A percentile compares a stretch with the other conserved stretches of the same genome.
These are phyloP conservation scores for Drosophila virilis DNA, from an alignment of 1,140 invertebrate genomes.

Conservation along the genomic window DNA sequence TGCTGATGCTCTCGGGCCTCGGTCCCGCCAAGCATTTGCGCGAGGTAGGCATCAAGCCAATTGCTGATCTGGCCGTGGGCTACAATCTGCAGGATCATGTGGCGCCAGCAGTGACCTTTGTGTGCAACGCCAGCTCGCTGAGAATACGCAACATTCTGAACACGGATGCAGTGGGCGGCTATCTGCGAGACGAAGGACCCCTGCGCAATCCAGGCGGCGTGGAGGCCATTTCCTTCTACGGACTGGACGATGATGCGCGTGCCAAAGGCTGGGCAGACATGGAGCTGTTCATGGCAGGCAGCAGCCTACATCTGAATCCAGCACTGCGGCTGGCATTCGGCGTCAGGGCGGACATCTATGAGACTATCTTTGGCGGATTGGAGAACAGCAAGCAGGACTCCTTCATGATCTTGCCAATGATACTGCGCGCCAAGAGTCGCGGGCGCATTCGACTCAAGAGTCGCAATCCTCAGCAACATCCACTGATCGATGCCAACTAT, in stretches of 20 bases:
- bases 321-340: slow-evolving; percentile 85
- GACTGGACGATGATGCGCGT: slow-evolving; percentile 87
- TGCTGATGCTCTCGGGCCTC: slow-evolving; percentile 93
- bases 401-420: slow-evolving; percentile 88
- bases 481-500: slow-evolving; percentile 92
- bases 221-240: slow-evolving; percentile 91
- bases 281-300: slow-evolving; percentile 88
- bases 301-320: slow-evolving; percentile 85
- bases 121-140: slow-evolving; percentile 85
- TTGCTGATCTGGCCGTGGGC: slow-evolving; percentile 91
- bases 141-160: slow-evolving; percentile 45
- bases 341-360: slow-evolving; percentile 85
- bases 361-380: slow-evolving; percentile 85
- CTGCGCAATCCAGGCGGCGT: slow-evolving; percentile 91
- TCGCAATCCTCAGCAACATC: slow-evolving; percentile 89
- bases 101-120: slow-evolving; percentile 88
- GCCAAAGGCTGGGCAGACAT: slow-evolving; percentile 89
- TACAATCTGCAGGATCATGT: slow-evolving; percentile 93
- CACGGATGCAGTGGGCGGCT: slow-evolving; percentile 46
- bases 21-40: slow-evolving; percentile 89
- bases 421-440: slow-evolving; percentile 89
- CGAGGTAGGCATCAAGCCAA: slow-evolving; percentile 86
- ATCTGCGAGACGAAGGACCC: slow-evolving; percentile 86
- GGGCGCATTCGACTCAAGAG: slow-evolving; percentile 89
- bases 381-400: slow-evolving; percentile 87